Evolutionary conservation across 92 coral and sea anemone species (phyloP), one percentile per base, ranked within the genome.

Genomic region (Zoanthus gigantus): DNA sequence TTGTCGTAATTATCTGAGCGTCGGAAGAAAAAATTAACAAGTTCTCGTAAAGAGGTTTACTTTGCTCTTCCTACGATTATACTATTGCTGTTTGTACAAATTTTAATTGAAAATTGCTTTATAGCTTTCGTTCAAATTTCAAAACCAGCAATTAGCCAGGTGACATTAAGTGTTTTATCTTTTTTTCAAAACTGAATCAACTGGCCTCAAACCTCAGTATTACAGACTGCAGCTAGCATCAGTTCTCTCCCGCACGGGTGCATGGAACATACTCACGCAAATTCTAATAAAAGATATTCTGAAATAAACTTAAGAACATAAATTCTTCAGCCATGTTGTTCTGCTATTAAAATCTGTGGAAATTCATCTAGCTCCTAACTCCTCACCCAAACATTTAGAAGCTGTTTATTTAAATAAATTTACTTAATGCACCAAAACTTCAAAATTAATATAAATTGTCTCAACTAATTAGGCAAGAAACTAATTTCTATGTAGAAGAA

Each of bases 371-470:
- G n/a, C n/a, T 23, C 28, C n/a, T 5, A 63, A 63, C 28, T 56
- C 12, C 9, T 63, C 28, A 57, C 15, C 6, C 5, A 60, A 79
- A 79, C 84, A 79, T 79, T 15, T 50, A 8, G 84, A 42, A 58
- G 60, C 83, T 9, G 71, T 79, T 23, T 34, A 60, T 34, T 79
- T 60, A 61, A 58, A 58, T 78, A 34, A 37, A 79, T 72, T 60
- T 42, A 37, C n/a, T 42, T 48, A 79, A 34, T 60, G 73, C 84
- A 79, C 69, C 72, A 37, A 79, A 9, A 61, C 31, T 31, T 79
- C 7, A 4, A 42, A 68, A 79, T 60, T 79, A 61, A 61, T 17
- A 11, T 2, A 61, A 17, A 3, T 17, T 17, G 4, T 2, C n/a
- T 63, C 69, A 18, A 23, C 31, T 23, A 4, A 16, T 31, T 63